phyloP scores from a whole-genome alignment of 2,113 vertebrate genomes.

The Serinus canaria region DNA sequence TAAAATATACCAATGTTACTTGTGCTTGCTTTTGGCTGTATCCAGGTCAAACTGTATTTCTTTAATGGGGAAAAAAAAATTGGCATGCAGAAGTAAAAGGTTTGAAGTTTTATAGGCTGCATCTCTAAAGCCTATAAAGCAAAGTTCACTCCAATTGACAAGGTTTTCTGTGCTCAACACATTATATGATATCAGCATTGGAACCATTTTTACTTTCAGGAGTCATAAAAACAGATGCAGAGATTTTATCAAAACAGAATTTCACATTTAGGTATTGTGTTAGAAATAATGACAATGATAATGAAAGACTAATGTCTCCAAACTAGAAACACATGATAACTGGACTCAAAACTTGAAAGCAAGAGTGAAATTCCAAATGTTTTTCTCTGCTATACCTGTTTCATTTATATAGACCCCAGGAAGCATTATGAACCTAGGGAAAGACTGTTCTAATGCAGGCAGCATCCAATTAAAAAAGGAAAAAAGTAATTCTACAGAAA shows the following conservation, averaged over 20 bases:
- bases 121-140: neutral
- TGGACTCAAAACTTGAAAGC: neutral
- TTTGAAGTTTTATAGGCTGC: neutral
- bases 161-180: neutral
- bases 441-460: neutral
- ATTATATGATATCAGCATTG: neutral
- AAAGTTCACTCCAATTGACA: neutral
- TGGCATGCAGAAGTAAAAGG: neutral
- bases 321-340: neutral
- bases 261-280: neutral
- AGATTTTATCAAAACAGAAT: neutral
- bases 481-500: neutral
- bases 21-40: neutral
- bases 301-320: fast-evolving
- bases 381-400: neutral
- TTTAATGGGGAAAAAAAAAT: neutral
- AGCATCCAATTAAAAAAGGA: neutral
- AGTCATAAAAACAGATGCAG: neutral
- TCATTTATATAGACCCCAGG: neutral
- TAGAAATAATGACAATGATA: neutral
- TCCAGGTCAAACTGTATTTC: neutral
- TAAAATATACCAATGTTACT: neutral
- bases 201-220: neutral
- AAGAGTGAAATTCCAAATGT: neutral
- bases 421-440: neutral